Evolutionary conservation across 2,888 invertebrate species (phyloP), one percentile per base, ranked within the genome.

Genomic region (Andrena praecox): DNA sequence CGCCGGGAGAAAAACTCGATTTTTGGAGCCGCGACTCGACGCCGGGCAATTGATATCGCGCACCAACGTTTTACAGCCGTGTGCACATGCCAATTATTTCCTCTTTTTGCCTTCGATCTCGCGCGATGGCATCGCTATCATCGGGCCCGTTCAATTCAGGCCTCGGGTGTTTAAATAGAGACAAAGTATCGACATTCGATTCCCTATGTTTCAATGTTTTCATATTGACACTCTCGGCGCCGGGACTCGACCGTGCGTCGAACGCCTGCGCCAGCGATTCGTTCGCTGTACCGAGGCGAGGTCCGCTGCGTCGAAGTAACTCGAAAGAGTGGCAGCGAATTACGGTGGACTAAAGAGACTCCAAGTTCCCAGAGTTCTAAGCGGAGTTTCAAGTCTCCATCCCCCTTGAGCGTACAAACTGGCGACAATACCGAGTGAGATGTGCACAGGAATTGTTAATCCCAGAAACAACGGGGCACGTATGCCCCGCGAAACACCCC

Each of bases 81-180:
- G 42, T 48, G 64, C 48, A 66, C 42, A 48, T 48, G 24, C 56
- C 69, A 69, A 69, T 69, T 69, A 42, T 33, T 69, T 27, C 27
- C 68, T 24, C 68, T 35, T 56, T 56, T 35, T 54, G 27, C 35
- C 69, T 16, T 16, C 56, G 35, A 8, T 35, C 69, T 35, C 24
- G 33, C 29, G 24, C 54, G 68, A 54, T 56, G 69, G 16, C 33
- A 56, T 54, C 56, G 69, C 27, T 69, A 56, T 69, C 69, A 16
- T 35, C 42, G 33, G 24, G 52, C 33, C 52, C 69, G 33, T 56
- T 4, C 42, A 16, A 42, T 42, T 42, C 42, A 5, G 16, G 42
- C 42, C 42, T 42, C 42, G 42, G 16, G 42, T 42, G 42, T 42
- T 42, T 42, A 42, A 42, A 42, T 42, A 42, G 42, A 42, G 3